Conservation (phyloP, 2,113 vertebrate species). For the Prionailurus bengalensis region DNA sequence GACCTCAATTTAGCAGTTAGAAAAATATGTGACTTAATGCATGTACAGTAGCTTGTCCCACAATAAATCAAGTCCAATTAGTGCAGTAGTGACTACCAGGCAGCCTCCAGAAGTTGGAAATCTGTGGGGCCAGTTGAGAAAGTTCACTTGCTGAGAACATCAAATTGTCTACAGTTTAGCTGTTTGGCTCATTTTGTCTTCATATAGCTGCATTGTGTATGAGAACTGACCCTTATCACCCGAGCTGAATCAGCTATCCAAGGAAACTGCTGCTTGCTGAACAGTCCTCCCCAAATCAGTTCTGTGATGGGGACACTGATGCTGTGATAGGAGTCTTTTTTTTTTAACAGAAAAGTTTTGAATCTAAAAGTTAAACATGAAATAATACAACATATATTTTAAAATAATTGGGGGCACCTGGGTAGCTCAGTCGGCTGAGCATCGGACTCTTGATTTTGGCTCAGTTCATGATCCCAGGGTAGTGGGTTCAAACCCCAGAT, state of each 20-base stretch:
- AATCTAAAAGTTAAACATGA: background rate
- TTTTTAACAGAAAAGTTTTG: background rate
- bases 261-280: background rate
- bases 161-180: conserved; percentile 5
- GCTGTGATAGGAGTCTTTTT: background rate
- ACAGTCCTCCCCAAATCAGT: background rate
- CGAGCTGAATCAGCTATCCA: background rate
- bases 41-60: background rate
- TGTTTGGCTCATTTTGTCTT: conserved; percentile 53
- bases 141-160: conserved; percentile 59
- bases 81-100: background rate
- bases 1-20: background rate
- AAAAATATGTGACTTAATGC: conserved; percentile 4
- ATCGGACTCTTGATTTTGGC: too few relatives aligned
- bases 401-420: background rate
- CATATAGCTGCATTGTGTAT: background rate
- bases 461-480: too few relatives aligned
- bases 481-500: too few relatives aligned
- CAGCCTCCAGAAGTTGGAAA: conserved; percentile 3
- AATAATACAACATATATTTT: background rate
- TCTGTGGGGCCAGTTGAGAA: background rate
- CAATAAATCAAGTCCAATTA: conserved; percentile 64
- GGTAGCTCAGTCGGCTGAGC: too few relatives aligned
- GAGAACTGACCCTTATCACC: background rate
- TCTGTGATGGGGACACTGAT: background rate